Conservation (phyloP, 2,888 invertebrate species). For the Phlogophora meticulosa region DNA sequence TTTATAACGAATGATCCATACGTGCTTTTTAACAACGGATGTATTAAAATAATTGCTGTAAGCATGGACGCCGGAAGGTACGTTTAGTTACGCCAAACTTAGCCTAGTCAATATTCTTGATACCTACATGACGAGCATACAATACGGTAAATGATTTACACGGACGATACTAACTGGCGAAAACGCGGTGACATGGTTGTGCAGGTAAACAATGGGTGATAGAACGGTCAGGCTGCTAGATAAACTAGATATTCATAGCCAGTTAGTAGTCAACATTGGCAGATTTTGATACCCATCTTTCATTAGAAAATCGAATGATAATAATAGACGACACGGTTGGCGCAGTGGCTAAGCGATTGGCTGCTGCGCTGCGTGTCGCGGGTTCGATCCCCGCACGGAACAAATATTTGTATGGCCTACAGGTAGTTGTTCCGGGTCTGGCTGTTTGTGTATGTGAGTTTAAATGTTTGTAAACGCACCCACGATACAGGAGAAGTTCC, state of each 20-base stretch:
- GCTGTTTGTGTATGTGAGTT: no score
- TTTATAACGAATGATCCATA: not conserved
- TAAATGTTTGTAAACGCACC: no score
- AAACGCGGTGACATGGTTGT: slow-evolving; percentile 26
- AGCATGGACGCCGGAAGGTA: slow-evolving; percentile 26
- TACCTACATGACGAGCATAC: slow-evolving; percentile 23
- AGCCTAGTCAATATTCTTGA: slow-evolving; percentile 11
- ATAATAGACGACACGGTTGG: no score
- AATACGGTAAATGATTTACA: slow-evolving; percentile 8
- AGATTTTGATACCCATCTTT: slow-evolving; percentile 2
- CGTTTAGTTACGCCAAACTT: not conserved
- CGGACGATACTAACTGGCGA: not conserved
- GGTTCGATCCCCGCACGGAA: no score
- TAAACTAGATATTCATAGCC: slow-evolving; percentile 15
- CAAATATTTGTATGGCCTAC: no score
- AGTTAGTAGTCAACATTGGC: not conserved
- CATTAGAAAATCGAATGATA: no score
- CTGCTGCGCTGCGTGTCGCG: no score
- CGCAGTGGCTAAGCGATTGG: no score
- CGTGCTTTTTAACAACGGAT: slow-evolving; percentile 6
- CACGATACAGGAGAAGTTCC: no score
- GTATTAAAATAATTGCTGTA: not conserved
- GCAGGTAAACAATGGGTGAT: slow-evolving; percentile 8
- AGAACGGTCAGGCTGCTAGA: slow-evolving; percentile 7
- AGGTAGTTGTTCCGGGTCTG: no score